phyloP scores from a whole-genome alignment of 2,888 invertebrate species.

The Athripsodes cinereus region DNA sequence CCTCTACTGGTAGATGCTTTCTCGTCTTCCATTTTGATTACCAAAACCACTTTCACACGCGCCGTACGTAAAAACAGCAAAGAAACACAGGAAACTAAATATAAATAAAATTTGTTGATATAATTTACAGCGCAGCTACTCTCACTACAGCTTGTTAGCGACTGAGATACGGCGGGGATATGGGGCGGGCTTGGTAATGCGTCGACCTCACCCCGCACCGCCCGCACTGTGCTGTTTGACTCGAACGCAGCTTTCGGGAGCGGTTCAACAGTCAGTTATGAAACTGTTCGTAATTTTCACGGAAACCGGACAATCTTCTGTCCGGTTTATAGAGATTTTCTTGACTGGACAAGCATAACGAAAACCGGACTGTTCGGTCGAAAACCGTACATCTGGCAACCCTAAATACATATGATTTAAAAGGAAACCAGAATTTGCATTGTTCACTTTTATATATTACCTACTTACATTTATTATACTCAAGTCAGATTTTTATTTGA shows the following conservation, averaged over 20 bases:
- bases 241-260: not conserved
- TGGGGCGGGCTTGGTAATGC: not conserved
- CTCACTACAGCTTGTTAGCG: not conserved
- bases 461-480: too few relatives aligned
- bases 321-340: too few relatives aligned
- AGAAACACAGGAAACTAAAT: not conserved
- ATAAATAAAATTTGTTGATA: not conserved
- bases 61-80: not conserved
- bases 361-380: too few relatives aligned
- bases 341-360: too few relatives aligned
- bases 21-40: not conserved
- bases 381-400: too few relatives aligned
- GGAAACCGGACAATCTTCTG: not conserved
- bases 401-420: too few relatives aligned
- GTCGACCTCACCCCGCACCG: not conserved
- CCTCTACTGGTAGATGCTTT: not conserved
- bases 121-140: not conserved
- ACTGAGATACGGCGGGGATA: not conserved
- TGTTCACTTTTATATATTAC: too few relatives aligned
- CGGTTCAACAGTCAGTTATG: not conserved
- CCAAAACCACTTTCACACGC: not conserved
- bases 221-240: not conserved
- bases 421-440: too few relatives aligned
- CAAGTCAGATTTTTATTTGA: too few relatives aligned
- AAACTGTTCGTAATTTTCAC: not conserved